phyloP scores from a whole-genome alignment of 1,140 invertebrate species.

The Drosophila repleta region DNA sequence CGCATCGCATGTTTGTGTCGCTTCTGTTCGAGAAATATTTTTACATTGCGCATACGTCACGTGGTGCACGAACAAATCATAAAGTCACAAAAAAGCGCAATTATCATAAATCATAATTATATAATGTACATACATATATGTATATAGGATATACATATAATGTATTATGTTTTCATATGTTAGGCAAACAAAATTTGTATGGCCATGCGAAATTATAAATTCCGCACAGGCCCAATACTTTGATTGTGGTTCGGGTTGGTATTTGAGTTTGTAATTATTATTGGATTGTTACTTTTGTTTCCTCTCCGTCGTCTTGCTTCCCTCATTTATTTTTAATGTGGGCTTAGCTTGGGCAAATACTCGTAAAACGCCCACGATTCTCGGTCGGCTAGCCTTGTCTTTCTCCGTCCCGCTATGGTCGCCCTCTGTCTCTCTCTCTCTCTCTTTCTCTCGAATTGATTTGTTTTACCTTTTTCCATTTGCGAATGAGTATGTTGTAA shows the following conservation, averaged over 20 bases:
- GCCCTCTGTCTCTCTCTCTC: slow-evolving; percentile 13
- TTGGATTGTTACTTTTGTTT: slow-evolving; percentile 3
- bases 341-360: slow-evolving; percentile 59
- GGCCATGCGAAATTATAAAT: slow-evolving; percentile 53
- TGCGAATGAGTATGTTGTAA: slow-evolving; percentile 6
- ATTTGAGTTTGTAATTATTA: slow-evolving; percentile 26
- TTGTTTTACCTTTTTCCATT: slow-evolving; percentile 54
- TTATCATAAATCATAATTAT: slow-evolving; percentile 35
- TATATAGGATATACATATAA: not conserved
- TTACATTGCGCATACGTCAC: slow-evolving; percentile 63
- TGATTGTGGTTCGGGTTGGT: slow-evolving; percentile 17
- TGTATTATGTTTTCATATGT: not conserved
- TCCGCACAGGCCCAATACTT: slow-evolving; percentile 16
- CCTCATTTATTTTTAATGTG: slow-evolving; percentile 27
- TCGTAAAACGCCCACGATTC: slow-evolving; percentile 58
- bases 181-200: slow-evolving; percentile 54
- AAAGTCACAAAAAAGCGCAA: slow-evolving; percentile 42
- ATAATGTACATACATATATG: slow-evolving; percentile 2
- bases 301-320: not conserved
- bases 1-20: slow-evolving; percentile 49
- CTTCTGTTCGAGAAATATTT: slow-evolving; percentile 19
- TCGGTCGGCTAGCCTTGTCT: slow-evolving; percentile 11
- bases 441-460: slow-evolving; percentile 60
- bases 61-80: slow-evolving; percentile 58
- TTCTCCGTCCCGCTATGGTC: not conserved